phyloP scores from a whole-genome alignment of 2,888 invertebrate genomes.

The Resseliella maxima region DNA sequence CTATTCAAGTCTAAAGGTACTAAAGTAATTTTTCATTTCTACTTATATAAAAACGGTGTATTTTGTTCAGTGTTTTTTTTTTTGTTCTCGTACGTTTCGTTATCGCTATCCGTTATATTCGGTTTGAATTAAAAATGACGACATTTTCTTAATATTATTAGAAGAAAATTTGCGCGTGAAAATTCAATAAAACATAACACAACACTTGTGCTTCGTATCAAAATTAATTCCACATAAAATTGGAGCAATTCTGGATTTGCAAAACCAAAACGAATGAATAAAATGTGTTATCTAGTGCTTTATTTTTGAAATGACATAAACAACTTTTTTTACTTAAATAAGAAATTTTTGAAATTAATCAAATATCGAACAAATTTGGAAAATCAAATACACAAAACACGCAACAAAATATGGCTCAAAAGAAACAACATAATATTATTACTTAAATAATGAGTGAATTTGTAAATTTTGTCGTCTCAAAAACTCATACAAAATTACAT shows the following conservation, averaged over 20 bases:
- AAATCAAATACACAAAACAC: background rate
- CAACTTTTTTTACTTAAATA: background rate
- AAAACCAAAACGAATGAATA: background rate
- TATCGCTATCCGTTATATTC: too few relatives aligned
- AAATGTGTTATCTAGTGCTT: slow-evolving; percentile 44
- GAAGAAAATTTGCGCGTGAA: too few relatives aligned
- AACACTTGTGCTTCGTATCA: too few relatives aligned
- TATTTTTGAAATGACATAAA: background rate
- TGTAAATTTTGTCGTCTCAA: too few relatives aligned
- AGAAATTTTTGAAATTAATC: background rate
- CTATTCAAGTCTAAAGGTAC: background rate
- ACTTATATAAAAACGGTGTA: too few relatives aligned
- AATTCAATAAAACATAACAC: background rate
- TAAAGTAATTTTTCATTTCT: too few relatives aligned
- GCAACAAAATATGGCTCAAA: background rate
- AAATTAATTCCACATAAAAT: background rate
- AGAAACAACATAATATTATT: background rate
- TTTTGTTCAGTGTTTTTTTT: too few relatives aligned
- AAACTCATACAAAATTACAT: too few relatives aligned
- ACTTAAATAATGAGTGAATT: background rate
- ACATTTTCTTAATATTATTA: too few relatives aligned
- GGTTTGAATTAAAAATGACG: too few relatives aligned
- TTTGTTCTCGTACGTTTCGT: too few relatives aligned
- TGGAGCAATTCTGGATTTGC: background rate
- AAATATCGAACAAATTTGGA: background rate